A percentile compares a stretch with the other conserved stretches of the same genome.
Conservation (phyloP, 2,113 vertebrate species). For the Neodontobutis hainanensis region DNA sequence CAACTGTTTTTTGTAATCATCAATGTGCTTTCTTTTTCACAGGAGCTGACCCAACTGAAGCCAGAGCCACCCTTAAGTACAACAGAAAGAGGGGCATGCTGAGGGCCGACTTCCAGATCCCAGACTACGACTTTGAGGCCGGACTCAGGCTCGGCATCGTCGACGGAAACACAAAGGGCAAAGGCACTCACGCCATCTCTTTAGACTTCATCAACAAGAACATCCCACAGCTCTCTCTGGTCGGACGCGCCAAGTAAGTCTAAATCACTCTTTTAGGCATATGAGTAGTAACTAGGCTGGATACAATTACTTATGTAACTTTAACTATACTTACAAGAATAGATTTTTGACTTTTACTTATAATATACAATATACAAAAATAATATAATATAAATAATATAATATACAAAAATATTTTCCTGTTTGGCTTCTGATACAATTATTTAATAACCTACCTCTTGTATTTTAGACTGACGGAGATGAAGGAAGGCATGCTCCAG, state of each 20-base stretch:
- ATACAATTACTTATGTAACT: too few species aligned
- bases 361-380: too few species aligned
- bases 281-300: too few species aligned
- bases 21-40: slow-evolving; percentile 5
- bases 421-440: background rate
- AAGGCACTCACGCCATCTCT: slow-evolving; percentile 79
- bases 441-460: background rate
- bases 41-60: slow-evolving; percentile 82
- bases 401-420: too few species aligned
- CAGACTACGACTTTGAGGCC: slow-evolving; percentile 82
- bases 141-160: slow-evolving; percentile 82
- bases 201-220: slow-evolving; percentile 88
- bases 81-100: slow-evolving; percentile 81
- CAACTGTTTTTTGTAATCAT: too few species aligned
- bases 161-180: slow-evolving; percentile 73
- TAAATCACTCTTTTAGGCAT: background rate
- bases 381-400: too few species aligned
- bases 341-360: too few species aligned
- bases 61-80: slow-evolving; percentile 79
- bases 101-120: slow-evolving; percentile 84
- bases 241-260: slow-evolving; percentile 85
- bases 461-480: slow-evolving; percentile 74
- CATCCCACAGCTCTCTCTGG: slow-evolving; percentile 82
- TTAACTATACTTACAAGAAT: too few species aligned
- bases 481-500: slow-evolving; percentile 80